These are phyloP conservation scores for Myotis findleyi DNA, from an alignment of 2,797 vertebrate genomes.

Conservation along the genomic window DNA sequence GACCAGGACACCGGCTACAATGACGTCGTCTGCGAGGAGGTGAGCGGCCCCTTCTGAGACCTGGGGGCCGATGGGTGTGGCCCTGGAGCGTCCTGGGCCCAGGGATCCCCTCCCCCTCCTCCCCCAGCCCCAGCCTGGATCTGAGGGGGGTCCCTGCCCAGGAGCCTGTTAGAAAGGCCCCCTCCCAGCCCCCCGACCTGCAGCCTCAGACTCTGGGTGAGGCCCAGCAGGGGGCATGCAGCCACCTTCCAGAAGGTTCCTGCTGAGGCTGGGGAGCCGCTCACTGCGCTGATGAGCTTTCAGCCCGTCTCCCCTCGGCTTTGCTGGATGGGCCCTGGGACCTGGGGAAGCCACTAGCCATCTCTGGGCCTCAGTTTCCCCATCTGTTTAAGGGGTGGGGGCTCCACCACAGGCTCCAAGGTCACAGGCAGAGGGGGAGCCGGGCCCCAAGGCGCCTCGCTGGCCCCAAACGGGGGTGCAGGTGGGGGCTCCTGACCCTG, in stretches of 20 bases:
- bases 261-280: neutral
- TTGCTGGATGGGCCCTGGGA: neutral
- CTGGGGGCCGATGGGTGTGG: too few relatives aligned
- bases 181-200: neutral
- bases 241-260: neutral
- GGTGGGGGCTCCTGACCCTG: neutral
- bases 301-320: neutral
- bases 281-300: neutral
- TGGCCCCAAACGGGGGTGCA: neutral
- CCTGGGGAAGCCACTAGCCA: neutral
- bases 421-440: neutral
- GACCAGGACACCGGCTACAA: neutral
- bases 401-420: neutral
- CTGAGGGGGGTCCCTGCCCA: neutral
- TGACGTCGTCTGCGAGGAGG: neutral
- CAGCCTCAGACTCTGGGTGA: neutral
- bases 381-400: neutral
- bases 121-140: neutral
- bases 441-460: neutral
- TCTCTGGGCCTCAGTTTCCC: neutral
- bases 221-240: neutral
- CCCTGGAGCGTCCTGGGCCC: neutral
- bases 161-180: neutral
- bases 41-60: slow-evolving; percentile 45
- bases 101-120: too few relatives aligned